Base-by-base conservation (phyloP, 2,888 invertebrate species). In the Hypomecis punctinalis region DNA sequence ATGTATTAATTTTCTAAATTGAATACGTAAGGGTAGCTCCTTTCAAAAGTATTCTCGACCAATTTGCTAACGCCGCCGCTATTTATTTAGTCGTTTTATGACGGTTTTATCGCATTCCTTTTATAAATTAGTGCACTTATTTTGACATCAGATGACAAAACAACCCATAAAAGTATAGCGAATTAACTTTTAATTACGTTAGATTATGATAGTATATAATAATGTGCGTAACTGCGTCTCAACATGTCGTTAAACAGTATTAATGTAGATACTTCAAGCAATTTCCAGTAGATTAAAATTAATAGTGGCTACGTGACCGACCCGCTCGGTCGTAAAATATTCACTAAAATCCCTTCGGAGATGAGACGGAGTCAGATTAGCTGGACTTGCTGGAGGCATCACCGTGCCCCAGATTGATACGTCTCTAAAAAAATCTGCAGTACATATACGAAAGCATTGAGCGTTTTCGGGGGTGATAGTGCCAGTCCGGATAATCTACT, bases 1-100 rank as follows among this genome's bases (percentile, higher is more conserved):
- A 84, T 84, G 81, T 79, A 82, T 83, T 83, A 77, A 84, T 85
- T 87, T 85, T 76, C 75, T 78, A 82, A 80, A 83, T 79, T 74
- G 76, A 79, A 80, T 81, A 79, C 76, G 71, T 76, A 74, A 70
- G 68, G 23, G 51, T 35, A 66, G 70, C 68, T 74, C 61, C 42
- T 46, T 57, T 57, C 46, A 54, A 53, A 40, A 47, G 37, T 36
- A 63, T 35, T 46, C 51, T 47, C 5, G 8, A 11, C 7, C 23
- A 40, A 42, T 57, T 62, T 46, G 11, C 11, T 35, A 40, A 37
- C 45, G 39, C 46, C 45, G 39, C 46, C 7, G 33, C 9, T 49
- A 43, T 43, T 49, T 37, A 49, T 53, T 33, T 53, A 53, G 42
- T 43, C 11, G 4, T 40, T 52, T 52, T 23, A 51, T 49, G 9